These are phyloP conservation scores for Pecten maximus DNA, from an alignment of 2,888 invertebrate species.

Conservation along the genomic window DNA sequence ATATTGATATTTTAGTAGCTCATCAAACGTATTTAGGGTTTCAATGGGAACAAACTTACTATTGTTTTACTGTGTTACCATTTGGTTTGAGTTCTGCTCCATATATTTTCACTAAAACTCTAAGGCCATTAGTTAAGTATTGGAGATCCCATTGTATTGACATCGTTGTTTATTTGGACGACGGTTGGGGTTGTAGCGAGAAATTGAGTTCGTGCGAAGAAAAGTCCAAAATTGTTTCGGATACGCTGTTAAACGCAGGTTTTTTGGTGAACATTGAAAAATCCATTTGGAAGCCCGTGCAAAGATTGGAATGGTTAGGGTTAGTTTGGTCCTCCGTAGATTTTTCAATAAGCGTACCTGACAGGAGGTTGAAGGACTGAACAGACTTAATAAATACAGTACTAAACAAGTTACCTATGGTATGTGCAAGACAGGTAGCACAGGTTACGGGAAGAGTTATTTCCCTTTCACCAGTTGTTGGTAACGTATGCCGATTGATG, in stretches of 20 bases:
- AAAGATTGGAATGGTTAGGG: slow-evolving; percentile 33
- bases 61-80: slow-evolving; percentile 40
- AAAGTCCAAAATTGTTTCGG: not conserved
- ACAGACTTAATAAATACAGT: not conserved
- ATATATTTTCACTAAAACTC: slow-evolving; percentile 38
- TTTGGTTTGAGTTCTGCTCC: slow-evolving; percentile 42
- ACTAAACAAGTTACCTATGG: not conserved
- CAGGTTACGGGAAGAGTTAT: not conserved
- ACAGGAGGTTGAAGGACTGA: not conserved
- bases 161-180: slow-evolving; percentile 38
- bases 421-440: not conserved
- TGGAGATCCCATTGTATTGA: slow-evolving; percentile 14
- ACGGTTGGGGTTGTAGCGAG: slow-evolving; percentile 35
- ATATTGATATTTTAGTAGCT: slow-evolving; percentile 13
- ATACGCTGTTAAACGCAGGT: not conserved
- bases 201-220: not conserved
- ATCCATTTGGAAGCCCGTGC: slow-evolving; percentile 17
- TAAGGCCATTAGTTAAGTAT: slow-evolving; percentile 36
- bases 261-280: slow-evolving; percentile 17
- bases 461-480: not conserved
- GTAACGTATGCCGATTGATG: not conserved
- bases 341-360: slow-evolving; percentile 15
- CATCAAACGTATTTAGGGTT: slow-evolving; percentile 37
- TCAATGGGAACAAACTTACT: not conserved
- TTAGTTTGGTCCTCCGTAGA: slow-evolving; percentile 26